phyloP scores from a whole-genome alignment of 2,797 vertebrate genomes.

The Ambastaia sidthimunki region DNA sequence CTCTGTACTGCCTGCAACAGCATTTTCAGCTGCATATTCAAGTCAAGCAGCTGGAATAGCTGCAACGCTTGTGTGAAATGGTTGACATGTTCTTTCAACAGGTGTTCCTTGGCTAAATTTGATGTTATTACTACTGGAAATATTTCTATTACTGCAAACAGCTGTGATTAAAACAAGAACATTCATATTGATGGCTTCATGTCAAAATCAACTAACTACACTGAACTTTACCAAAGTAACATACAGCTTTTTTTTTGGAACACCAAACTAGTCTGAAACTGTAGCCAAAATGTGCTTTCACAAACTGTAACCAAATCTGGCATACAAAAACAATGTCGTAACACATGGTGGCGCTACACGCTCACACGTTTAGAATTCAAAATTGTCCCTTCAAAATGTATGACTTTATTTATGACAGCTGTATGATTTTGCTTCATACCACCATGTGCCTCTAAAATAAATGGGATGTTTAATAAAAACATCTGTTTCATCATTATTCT shows the following conservation, averaged over 20 bases:
- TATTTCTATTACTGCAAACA: neutral
- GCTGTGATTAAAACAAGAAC: constrained; percentile 11
- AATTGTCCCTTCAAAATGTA: neutral
- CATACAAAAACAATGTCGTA: neutral
- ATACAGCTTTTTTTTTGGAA: neutral
- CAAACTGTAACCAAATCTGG: neutral
- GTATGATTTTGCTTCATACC: constrained; percentile 24
- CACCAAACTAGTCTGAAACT: neutral
- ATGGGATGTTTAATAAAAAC: constrained; percentile 34
- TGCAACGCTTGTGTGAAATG: neutral
- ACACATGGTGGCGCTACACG: constrained; percentile 70
- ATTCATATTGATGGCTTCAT: constrained; percentile 7
- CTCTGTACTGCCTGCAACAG: too few species aligned
- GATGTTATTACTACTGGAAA: constrained; percentile 26
- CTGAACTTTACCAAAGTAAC: neutral
- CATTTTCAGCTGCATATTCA: too few species aligned
- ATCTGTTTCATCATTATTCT: constrained; percentile 29
- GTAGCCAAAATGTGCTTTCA: neutral
- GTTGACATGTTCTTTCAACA: constrained; percentile 24
- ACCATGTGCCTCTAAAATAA: constrained; percentile 30
- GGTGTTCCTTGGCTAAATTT: constrained; percentile 10
- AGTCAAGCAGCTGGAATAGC: constrained; percentile 6
- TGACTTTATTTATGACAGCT: too few species aligned
- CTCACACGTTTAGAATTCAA: constrained; percentile 58
- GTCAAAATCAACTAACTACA: neutral